phyloP scores from a whole-genome alignment of 2,888 invertebrate genomes.

The Eubasilissa splendida region DNA sequence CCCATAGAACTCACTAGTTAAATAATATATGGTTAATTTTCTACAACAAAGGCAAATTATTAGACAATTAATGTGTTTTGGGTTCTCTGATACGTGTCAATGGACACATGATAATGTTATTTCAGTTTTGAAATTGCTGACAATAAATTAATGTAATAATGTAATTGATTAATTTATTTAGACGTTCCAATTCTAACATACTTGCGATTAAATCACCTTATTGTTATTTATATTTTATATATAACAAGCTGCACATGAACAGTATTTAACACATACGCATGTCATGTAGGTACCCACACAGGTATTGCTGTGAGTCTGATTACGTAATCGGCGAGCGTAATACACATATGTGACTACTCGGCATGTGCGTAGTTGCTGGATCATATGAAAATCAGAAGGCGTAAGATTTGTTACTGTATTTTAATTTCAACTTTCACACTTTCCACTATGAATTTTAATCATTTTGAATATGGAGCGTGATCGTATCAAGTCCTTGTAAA shows the following conservation, averaged over 20 bases:
- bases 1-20: no score
- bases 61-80: no score
- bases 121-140: no score
- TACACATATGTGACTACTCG: background rate
- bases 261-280: no score
- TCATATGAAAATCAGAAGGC: slow-evolving; percentile 10
- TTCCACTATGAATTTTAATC: slow-evolving; percentile 13
- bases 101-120: no score
- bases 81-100: no score
- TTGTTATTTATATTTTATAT: background rate
- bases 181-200: no score
- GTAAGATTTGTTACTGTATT: background rate
- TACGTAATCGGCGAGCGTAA: background rate
- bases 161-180: no score
- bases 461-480: background rate
- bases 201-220: background rate
- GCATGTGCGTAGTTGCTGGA: background rate
- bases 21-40: no score
- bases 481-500: no score
- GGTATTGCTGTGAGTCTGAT: background rate
- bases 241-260: background rate
- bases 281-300: background rate
- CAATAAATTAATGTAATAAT: no score
- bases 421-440: slow-evolving; percentile 14
- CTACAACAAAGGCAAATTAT: no score